A percentile compares a stretch with the other conserved stretches of the same genome.
Evolutionary conservation across 2,888 invertebrate species (phyloP).

Genomic region (Miltochrista miniata): DNA sequence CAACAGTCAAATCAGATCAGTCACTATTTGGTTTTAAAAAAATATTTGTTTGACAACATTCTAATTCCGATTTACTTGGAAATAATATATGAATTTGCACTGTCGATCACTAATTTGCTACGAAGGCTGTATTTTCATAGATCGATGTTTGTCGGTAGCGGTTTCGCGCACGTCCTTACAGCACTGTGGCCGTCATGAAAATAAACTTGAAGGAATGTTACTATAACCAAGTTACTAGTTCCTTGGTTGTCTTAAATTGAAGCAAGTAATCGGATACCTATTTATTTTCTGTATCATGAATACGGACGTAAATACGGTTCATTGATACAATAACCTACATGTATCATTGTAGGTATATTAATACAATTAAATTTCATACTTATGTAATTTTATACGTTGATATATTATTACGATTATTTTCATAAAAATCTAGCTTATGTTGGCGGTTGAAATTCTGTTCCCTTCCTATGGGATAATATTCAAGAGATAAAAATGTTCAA

Average conservation of each 20-base stretch:
- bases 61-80: not conserved
- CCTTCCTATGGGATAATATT: too few species aligned
- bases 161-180: constrained; percentile 46
- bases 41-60: not conserved
- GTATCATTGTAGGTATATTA: too few species aligned
- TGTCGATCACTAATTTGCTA: not conserved
- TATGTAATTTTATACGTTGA: too few species aligned
- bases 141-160: constrained; percentile 10
- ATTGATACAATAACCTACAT: too few species aligned
- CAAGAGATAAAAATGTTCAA: too few species aligned
- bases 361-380: too few species aligned
- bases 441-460: too few species aligned
- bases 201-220: constrained; percentile 26
- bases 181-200: constrained; percentile 39
- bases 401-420: too few species aligned
- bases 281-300: not conserved
- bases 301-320: too few species aligned
- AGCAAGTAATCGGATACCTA: not conserved
- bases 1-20: not conserved
- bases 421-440: too few species aligned
- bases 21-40: not conserved
- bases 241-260: not conserved
- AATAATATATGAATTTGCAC: not conserved
- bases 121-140: constrained; percentile 17
- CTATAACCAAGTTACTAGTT: not conserved